A percentile compares a stretch with the other conserved stretches of the same genome.
Conservation (phyloP, 2,113 vertebrate species). For the Alosa alosa region DNA sequence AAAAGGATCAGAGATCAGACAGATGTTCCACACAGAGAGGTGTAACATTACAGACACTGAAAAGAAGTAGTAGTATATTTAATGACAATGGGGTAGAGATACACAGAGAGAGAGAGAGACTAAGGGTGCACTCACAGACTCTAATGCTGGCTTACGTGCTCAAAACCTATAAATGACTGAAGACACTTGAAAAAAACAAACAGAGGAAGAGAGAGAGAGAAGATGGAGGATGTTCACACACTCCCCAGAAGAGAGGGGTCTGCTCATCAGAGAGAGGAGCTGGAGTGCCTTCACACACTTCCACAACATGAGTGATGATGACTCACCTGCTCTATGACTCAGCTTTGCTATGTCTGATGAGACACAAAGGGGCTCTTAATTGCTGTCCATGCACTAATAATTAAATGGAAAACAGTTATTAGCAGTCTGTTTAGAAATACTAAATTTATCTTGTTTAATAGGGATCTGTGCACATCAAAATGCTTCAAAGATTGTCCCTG, state of each 20-base stretch:
- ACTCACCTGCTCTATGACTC: background rate
- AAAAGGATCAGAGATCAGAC: background rate
- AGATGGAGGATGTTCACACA: background rate
- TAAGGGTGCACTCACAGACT: background rate
- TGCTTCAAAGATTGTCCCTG: background rate
- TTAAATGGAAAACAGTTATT: background rate
- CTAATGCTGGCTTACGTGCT: background rate
- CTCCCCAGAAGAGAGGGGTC: background rate
- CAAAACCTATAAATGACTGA: background rate
- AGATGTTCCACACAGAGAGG: background rate
- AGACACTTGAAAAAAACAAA: background rate
- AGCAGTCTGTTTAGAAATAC: background rate
- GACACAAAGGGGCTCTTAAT: background rate
- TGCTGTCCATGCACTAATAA: conserved; percentile 7
- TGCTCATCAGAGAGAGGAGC: background rate
- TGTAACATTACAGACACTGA: no score
- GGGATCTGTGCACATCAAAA: background rate
- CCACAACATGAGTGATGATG: conserved; percentile 11
- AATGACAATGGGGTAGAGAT: background rate
- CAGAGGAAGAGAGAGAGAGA: background rate
- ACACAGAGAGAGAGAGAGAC: background rate
- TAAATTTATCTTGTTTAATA: background rate
- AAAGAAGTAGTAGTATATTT: background rate
- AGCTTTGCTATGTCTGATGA: background rate
- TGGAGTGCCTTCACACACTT: background rate